A percentile compares a stretch with the other conserved stretches of the same genome.
Conservation (phyloP, 2,888 invertebrate species). For the Agonopterix alstromeriana region DNA sequence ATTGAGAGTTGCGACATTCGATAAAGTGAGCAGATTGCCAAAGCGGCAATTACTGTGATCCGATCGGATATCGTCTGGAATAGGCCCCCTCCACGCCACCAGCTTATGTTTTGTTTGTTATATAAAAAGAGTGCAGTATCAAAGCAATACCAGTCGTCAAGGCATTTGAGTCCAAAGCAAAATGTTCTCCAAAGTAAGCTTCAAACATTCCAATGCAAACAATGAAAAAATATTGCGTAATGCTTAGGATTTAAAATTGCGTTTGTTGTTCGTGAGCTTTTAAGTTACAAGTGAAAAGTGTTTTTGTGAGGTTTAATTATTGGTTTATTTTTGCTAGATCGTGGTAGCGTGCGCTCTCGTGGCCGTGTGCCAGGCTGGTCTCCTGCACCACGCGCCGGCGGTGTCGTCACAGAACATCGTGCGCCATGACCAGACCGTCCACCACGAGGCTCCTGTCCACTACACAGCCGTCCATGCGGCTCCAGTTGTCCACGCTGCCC, state of each 20-base stretch:
- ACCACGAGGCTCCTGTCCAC: constrained; percentile 51
- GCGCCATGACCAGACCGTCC: constrained; percentile 51
- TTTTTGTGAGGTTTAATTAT: background rate
- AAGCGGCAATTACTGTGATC: constrained; percentile 67
- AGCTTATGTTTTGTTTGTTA: constrained; percentile 68
- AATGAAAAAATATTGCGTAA: background rate
- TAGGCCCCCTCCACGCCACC: constrained; percentile 53
- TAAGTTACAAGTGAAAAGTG: background rate
- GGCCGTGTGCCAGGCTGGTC: constrained; percentile 57
- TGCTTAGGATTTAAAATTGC: background rate
- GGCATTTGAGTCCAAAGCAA: constrained; percentile 62
- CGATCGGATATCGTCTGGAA: constrained; percentile 69
- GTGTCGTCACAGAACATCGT: constrained; percentile 69
- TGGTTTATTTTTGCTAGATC: constrained; percentile 28
- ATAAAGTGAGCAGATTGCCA: constrained; percentile 68
- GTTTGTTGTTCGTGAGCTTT: too few species aligned
- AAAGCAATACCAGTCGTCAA: constrained; percentile 60
- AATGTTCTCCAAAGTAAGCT: constrained; percentile 73
- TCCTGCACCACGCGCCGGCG: constrained; percentile 61
- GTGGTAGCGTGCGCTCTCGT: constrained; percentile 48
- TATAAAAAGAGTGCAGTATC: constrained; percentile 70
- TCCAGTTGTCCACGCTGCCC: constrained; percentile 16
- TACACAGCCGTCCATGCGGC: constrained; percentile 31
- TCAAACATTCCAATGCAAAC: constrained; percentile 5
- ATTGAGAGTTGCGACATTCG: constrained; percentile 58